Percentiles rank a stretch among this genome's conserved stretches.
Evolutionary conservation across 2,888 invertebrate genomes (phyloP).

Genomic region (Bhutanitis thaidina): DNA sequence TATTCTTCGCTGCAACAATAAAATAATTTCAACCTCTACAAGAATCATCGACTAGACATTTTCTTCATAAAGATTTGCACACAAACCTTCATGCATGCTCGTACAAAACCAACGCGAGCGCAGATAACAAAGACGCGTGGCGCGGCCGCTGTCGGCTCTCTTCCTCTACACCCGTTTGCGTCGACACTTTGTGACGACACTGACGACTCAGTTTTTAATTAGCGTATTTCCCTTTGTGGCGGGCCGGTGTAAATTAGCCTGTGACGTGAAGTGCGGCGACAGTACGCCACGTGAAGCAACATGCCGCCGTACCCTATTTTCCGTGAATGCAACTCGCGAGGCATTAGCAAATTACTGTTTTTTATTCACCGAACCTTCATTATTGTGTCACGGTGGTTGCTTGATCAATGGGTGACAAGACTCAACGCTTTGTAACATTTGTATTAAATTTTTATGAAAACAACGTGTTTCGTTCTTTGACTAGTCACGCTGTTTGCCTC

Average conservation of each 20-base stretch:
- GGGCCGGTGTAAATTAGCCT: slow-evolving; percentile 68
- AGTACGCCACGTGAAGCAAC: slow-evolving; percentile 27
- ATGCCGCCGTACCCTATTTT: slow-evolving; percentile 32
- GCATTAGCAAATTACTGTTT: slow-evolving; percentile 54
- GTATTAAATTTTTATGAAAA: slow-evolving; percentile 2
- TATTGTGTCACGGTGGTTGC: background rate
- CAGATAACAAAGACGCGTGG: slow-evolving; percentile 22
- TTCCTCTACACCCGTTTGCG: slow-evolving; percentile 39
- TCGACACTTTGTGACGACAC: slow-evolving; percentile 71
- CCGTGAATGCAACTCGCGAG: slow-evolving; percentile 24
- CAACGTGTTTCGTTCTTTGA: background rate
- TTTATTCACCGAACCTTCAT: slow-evolving; percentile 5
- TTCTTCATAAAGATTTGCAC: background rate
- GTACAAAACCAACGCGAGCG: slow-evolving; percentile 27
- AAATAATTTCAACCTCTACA: too few species aligned
- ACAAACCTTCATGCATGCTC: background rate
- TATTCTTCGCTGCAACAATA: too few species aligned
- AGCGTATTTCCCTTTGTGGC: slow-evolving; percentile 74
- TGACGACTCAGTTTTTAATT: slow-evolving; percentile 75
- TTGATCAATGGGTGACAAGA: slow-evolving; percentile 16
- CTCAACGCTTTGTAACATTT: background rate
- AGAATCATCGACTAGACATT: background rate
- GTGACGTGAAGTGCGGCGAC: slow-evolving; percentile 53
- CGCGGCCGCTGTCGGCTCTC: slow-evolving; percentile 27
- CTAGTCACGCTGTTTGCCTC: background rate